Evolutionary conservation across 2,113 vertebrate genomes (phyloP), one percentile per base, ranked within the genome.

Genomic region (Chaetodon trifascialis): DNA sequence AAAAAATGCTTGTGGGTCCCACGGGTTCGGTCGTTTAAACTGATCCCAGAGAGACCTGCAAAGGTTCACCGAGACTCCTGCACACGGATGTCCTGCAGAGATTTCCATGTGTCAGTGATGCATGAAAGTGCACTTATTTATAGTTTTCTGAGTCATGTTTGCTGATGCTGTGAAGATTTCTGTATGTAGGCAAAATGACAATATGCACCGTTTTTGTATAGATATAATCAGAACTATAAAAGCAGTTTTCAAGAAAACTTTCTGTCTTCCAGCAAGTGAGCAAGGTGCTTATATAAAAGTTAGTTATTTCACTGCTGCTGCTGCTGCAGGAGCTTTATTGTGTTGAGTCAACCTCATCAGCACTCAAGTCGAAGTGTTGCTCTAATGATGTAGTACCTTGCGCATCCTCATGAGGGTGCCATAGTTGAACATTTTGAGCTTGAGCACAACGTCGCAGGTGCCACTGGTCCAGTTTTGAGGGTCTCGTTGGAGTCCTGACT

Each of bases 21-120:
- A 42, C 12, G 49, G 36, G 73, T 38, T 65, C 7, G 4, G 52
- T 52, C 21, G 7, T 85, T 83, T 67, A 17, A 58, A 65, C 30
- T 7, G 44, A 56, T 87, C 73, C 52, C 78, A 64, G 49, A 2
- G 83, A 85, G 71, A 82, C 55, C 46, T 40, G 49, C 56, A 76
- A 79, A 76, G 58, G 63, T 83, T 86, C 63, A 66, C 47, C 6
- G 59, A 69, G 16, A 17, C 30, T 56, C 51, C 12, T 16, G 17
- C 54, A 49, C 23, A 62, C 3, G 12, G 40, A 58, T 4, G 44
- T 52, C 38, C 23, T 58, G 46, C 15, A 54, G 51, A 54, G 42
- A 67, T 40, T 70, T 75, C 64, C 19, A 69, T 6, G 58, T 23
- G 34, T 44, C 44, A 40, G 11, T 62, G 40, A 38, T 76, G 75